Conservation (phyloP, 2,797 vertebrate genomes). For the Epinephelus coioides region DNA sequence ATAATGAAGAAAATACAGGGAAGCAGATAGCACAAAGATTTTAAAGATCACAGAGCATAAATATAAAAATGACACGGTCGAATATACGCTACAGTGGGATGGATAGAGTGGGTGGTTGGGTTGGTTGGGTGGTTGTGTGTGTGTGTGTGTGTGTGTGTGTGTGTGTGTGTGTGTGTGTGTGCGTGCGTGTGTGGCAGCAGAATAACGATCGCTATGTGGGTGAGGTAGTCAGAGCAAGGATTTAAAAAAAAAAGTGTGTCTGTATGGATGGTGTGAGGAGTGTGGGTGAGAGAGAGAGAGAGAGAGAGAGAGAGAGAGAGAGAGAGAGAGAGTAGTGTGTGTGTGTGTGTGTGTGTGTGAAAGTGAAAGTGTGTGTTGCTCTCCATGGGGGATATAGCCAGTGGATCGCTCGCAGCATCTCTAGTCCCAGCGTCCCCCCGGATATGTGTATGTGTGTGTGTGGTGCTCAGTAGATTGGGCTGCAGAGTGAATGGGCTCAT, state of each 20-base stretch:
- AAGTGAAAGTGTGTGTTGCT: slow-evolving; percentile 39
- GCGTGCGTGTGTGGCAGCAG: slow-evolving; percentile 46
- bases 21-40: slow-evolving; percentile 16
- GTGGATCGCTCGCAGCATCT: slow-evolving; percentile 82
- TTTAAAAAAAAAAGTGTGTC: slow-evolving; percentile 27
- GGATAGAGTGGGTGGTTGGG: slow-evolving; percentile 32
- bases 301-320: background rate
- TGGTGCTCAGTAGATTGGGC: slow-evolving; percentile 69
- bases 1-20: slow-evolving; percentile 22
- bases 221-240: slow-evolving; percentile 61
- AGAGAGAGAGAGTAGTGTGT: background rate
- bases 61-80: slow-evolving; percentile 43
- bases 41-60: slow-evolving; percentile 52
- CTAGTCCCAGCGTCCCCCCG: slow-evolving; percentile 73
- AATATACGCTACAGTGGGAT: slow-evolving; percentile 36
- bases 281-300: slow-evolving; percentile 9
- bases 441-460: slow-evolving; percentile 60
- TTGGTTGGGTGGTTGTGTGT: slow-evolving; percentile 22
- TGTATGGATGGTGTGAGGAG: slow-evolving; percentile 25
- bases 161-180: slow-evolving; percentile 5
- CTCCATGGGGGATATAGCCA: slow-evolving; percentile 76
- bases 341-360: slow-evolving; percentile 1
- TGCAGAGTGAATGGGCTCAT: slow-evolving; percentile 82
- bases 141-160: slow-evolving; percentile 28
- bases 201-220: slow-evolving; percentile 62